Conservation (phyloP, 2,888 invertebrate species). For the Drosophila monieri region DNA sequence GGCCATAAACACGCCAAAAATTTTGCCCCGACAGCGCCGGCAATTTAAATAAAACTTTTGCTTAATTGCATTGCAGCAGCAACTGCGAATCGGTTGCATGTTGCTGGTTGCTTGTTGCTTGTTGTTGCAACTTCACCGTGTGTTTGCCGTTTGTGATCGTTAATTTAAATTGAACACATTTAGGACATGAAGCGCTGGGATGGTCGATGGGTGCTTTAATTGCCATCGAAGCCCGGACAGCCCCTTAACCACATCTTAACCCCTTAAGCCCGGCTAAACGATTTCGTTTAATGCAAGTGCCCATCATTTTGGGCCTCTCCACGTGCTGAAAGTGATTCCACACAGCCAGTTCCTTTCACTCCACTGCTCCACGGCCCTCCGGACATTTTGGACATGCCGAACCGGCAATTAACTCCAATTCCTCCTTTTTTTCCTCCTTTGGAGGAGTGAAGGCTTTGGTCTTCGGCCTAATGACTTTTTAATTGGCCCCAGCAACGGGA, state of each 20-base stretch:
- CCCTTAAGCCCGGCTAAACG: conserved; percentile 60
- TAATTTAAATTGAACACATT: conserved; percentile 78
- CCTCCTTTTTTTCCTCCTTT: background rate
- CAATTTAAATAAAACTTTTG: conserved; percentile 78
- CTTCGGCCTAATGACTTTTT: conserved; percentile 70
- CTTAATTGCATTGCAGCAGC: conserved; percentile 67
- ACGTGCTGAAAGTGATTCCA: conserved; percentile 72
- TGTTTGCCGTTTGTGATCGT: conserved; percentile 66
- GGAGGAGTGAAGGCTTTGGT: conserved; percentile 7
- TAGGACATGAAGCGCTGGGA: conserved; percentile 63
- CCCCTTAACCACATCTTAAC: conserved; percentile 15
- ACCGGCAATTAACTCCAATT: conserved; percentile 67
- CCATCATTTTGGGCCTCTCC: conserved; percentile 70
- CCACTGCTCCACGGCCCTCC: conserved; percentile 38
- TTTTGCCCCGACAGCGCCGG: conserved; percentile 57
- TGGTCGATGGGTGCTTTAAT: conserved; percentile 59
- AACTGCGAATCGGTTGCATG: conserved; percentile 55
- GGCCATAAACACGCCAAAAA: conserved; percentile 56
- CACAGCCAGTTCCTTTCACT: conserved; percentile 15
- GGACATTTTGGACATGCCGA: conserved; percentile 70
- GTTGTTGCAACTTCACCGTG: conserved; percentile 26
- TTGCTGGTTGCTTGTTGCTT: conserved; percentile 22
- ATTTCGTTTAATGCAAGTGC: conserved; percentile 78
- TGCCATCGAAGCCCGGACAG: conserved; percentile 50
- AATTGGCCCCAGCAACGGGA: conserved; percentile 60